Base-by-base conservation (phyloP, 2,888 invertebrate species). In the Malacosoma neustria region DNA sequence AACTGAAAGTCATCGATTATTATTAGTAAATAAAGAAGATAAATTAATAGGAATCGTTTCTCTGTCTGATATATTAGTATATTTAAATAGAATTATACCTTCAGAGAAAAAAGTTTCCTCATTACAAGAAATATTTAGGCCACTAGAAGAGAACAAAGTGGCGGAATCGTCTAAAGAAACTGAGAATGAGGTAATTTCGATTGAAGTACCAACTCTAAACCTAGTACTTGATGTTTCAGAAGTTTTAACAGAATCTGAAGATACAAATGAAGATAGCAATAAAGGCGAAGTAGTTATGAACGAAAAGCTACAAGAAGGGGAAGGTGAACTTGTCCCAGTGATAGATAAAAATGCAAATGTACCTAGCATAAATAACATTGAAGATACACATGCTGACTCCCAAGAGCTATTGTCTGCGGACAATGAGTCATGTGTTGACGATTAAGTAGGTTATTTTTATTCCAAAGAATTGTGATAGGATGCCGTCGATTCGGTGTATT, bases 1-100 rank as follows among this genome's bases (percentile, higher is more conserved):
- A 80, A 95, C 96, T 55, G 96, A 96, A 89, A 95, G 85, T 77
- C 85, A 86, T 81, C 84, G 85, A 80, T 68, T 86, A 67, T 75
- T 85, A 55, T 67, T 86, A 80, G 80, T 85, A 41, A 77, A 77
- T 80, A 82, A 72, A 67, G 84, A 85, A 49, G 72, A 81, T 57
- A 82, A 73, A 63, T 66, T 86, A 50, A 62, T 79, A 54, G 85
- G 82, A 44, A 82, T 86, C 57, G 82, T 86, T 59, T 84, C 85
- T 41, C 53, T 86, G 36, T 85, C 85, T 45, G 85, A 86, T 67
- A 82, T 86, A 61, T 72, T 86, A 70, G 69, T 79, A 57, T 85
- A 85, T 69, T 72, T 86, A 61, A 85, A 85, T 74, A 82, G 85
- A 57, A 73, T 85, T 53, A 85, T 85, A 57, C 84, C 85, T 30